Conservation (phyloP, 2,888 invertebrate species). For the Drosophila siamana region DNA sequence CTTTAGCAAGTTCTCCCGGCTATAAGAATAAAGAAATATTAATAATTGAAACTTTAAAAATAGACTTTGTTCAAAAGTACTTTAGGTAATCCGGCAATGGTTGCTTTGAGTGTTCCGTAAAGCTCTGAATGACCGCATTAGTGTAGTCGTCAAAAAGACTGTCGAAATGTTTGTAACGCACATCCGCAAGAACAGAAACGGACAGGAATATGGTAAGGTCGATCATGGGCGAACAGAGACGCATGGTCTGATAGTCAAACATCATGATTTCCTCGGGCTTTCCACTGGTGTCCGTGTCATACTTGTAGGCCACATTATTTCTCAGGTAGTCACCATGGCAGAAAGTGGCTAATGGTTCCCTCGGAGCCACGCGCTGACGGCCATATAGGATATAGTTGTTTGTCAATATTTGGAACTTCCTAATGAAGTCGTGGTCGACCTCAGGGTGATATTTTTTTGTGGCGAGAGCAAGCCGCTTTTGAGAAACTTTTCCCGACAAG, state of each 20-base stretch:
- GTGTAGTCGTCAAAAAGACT: conserved; percentile 81
- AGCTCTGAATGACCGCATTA: conserved; percentile 63
- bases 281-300: conserved; percentile 54
- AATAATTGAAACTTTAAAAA: neutral
- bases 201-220: conserved; percentile 81
- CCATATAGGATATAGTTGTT: conserved; percentile 55
- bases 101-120: conserved; percentile 32
- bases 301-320: conserved; percentile 84
- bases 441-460: conserved; percentile 61
- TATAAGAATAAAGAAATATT: conserved; percentile 35
- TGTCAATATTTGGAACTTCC: conserved; percentile 57
- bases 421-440: conserved; percentile 73
- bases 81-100: conserved; percentile 76
- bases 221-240: conserved; percentile 84
- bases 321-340: conserved; percentile 85
- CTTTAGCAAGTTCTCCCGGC: conserved; percentile 73
- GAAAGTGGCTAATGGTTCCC: conserved; percentile 82
- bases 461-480: conserved; percentile 53
- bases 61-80: conserved; percentile 42
- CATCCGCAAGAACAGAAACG: conserved; percentile 73
- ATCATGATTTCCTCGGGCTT: conserved; percentile 82
- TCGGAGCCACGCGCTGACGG: conserved; percentile 73
- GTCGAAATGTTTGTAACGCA: conserved; percentile 77
- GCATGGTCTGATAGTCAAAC: conserved; percentile 85
- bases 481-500: conserved; percentile 16